A percentile compares a stretch with the other conserved stretches of the same genome.
phyloP scores from a whole-genome alignment of 2,888 invertebrate genomes.

The Cerastis rubricosa region DNA sequence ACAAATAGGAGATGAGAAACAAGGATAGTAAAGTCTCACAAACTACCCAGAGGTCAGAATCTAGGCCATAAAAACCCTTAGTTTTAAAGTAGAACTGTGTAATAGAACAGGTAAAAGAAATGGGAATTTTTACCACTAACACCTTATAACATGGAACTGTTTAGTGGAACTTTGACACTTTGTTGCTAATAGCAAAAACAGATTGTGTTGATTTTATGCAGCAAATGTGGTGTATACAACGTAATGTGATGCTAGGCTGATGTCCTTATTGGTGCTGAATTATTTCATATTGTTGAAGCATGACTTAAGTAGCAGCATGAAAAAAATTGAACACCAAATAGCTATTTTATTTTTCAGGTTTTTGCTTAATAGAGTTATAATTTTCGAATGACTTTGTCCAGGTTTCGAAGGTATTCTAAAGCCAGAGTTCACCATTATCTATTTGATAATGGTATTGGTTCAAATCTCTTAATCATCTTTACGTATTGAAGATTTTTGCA shows the following conservation, averaged over 20 bases:
- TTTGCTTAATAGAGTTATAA: not conserved
- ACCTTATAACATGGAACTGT: not conserved
- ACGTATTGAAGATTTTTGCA: not conserved
- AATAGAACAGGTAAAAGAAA: not conserved
- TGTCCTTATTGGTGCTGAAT: not conserved
- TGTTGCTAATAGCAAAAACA: not conserved
- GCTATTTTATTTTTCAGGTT: not conserved
- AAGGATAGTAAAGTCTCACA: no score
- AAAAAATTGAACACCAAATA: not conserved
- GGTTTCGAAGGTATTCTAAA: not conserved
- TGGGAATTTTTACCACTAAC: not conserved
- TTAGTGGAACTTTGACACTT: not conserved
- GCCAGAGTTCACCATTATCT: not conserved
- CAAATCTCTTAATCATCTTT: not conserved
- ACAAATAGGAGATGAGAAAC: no score
- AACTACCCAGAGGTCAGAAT: not conserved
- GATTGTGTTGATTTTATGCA: not conserved
- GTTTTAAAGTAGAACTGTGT: not conserved
- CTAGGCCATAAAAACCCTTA: not conserved
- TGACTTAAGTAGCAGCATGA: slow-evolving; percentile 7
- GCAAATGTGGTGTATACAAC: not conserved
- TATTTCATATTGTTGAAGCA: slow-evolving; percentile 11
- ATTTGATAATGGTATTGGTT: not conserved
- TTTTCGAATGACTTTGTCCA: not conserved
- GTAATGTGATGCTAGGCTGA: not conserved